A percentile compares a stretch with the other conserved stretches of the same genome.
Conservation (phyloP, 2,888 invertebrate species). For the Unio pictorum region DNA sequence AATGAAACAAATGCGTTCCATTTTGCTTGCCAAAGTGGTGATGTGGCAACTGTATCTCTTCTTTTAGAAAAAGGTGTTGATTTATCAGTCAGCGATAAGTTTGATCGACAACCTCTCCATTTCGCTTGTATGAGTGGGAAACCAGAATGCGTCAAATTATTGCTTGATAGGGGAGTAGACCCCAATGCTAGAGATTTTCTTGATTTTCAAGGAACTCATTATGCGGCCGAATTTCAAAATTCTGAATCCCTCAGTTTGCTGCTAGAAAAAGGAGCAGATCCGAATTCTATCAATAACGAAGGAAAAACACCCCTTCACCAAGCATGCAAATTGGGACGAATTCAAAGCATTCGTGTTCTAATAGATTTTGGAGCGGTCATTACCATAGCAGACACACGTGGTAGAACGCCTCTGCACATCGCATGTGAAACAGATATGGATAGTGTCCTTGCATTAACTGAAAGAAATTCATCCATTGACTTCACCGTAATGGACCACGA, state of each 20-base stretch:
- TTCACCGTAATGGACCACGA: slow-evolving; percentile 3
- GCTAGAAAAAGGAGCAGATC: slow-evolving; percentile 5
- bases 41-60: neutral
- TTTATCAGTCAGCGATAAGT: neutral
- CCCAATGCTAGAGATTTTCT: neutral
- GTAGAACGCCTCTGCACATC: slow-evolving; percentile 6
- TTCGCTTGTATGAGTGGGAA: slow-evolving; percentile 2
- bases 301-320: slow-evolving; percentile 3
- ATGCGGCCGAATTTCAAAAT: slow-evolving; percentile 4
- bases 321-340: slow-evolving; percentile 7
- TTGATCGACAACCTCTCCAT: slow-evolving; percentile 5
- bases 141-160: slow-evolving; percentile 5
- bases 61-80: slow-evolving; percentile 6
- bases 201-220: slow-evolving; percentile 6
- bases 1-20: neutral
- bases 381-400: neutral
- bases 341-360: slow-evolving; percentile 2
- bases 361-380: slow-evolving; percentile 5
- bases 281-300: slow-evolving; percentile 8
- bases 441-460: neutral
- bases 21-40: slow-evolving; percentile 6
- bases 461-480: neutral
- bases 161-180: slow-evolving; percentile 5
- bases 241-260: slow-evolving; percentile 5
- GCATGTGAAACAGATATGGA: slow-evolving; percentile 2